Conservation (phyloP, 2,797 vertebrate genomes). For the Lutjanus campechanus region DNA sequence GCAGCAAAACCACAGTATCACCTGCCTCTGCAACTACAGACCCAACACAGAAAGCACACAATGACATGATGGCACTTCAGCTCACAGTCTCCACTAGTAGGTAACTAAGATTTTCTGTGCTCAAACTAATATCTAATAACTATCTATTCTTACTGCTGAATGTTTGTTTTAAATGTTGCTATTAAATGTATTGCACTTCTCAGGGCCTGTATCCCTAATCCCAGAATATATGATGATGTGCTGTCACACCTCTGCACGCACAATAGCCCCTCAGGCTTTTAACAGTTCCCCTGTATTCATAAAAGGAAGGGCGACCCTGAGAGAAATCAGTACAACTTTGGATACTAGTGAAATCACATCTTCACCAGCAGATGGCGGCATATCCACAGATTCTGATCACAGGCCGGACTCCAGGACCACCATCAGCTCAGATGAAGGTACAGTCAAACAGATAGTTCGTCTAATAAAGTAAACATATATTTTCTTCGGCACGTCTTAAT, state of each 20-base stretch:
- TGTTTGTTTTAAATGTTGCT: background rate
- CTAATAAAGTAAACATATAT: background rate
- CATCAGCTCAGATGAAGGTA: background rate
- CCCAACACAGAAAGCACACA: background rate
- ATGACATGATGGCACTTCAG: constrained; percentile 1
- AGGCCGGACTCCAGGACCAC: background rate
- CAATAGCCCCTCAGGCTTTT: background rate
- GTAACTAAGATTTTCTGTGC: background rate
- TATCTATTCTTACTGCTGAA: background rate
- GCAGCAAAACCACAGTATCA: constrained; percentile 7
- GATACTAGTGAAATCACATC: background rate
- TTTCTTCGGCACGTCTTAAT: background rate
- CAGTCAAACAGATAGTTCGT: background rate
- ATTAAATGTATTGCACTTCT: background rate
- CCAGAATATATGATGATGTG: background rate
- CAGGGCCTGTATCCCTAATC: background rate
- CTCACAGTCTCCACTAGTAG: background rate
- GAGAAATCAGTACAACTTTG: background rate
- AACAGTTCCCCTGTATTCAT: background rate
- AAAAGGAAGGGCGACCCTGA: background rate
- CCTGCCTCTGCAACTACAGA: background rate
- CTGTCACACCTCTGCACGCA: background rate
- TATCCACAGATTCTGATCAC: background rate
- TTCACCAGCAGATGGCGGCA: constrained; percentile 44
- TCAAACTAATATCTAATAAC: background rate